Percentiles rank a stretch among this genome's conserved stretches.
Conservation (phyloP, 2,888 invertebrate species). For the Drosophila affinis region DNA sequence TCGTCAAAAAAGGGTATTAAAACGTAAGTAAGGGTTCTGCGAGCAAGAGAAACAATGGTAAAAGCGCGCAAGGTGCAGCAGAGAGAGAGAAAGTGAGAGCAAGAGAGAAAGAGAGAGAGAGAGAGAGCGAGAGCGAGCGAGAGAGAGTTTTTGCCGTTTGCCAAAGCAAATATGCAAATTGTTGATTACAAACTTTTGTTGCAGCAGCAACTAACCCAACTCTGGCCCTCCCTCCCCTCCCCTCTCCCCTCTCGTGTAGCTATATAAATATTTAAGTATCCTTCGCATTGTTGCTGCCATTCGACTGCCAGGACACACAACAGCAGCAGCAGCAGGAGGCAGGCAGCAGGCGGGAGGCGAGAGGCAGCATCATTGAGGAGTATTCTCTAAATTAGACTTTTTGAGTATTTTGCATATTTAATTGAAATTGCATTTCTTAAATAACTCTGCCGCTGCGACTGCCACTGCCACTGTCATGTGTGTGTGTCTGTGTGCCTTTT, state of each 20-base stretch:
- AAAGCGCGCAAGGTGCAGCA: slow-evolving; percentile 67
- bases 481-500: slow-evolving; percentile 54
- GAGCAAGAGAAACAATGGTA: slow-evolving; percentile 34
- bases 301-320: slow-evolving; percentile 26
- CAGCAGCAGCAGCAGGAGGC: slow-evolving; percentile 1
- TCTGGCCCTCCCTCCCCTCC: background rate
- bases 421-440: slow-evolving; percentile 78
- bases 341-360: no score
- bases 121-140: slow-evolving; percentile 47
- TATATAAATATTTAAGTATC: slow-evolving; percentile 77
- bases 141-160: slow-evolving; percentile 62
- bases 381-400: slow-evolving; percentile 72
- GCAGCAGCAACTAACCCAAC: slow-evolving; percentile 28
- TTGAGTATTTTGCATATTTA: slow-evolving; percentile 77
- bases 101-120: slow-evolving; percentile 4
- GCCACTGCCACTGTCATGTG: slow-evolving; percentile 55
- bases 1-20: background rate
- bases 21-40: slow-evolving; percentile 38
- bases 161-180: slow-evolving; percentile 78
- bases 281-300: slow-evolving; percentile 55
- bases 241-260: slow-evolving; percentile 22
- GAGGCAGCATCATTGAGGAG: slow-evolving; percentile 30
- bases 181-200: slow-evolving; percentile 77
- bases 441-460: slow-evolving; percentile 66
- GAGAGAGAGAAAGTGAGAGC: slow-evolving; percentile 34